These are phyloP conservation scores for Artibeus jamaicensis DNA, from an alignment of 2,797 vertebrate species.

Conservation along the genomic window DNA sequence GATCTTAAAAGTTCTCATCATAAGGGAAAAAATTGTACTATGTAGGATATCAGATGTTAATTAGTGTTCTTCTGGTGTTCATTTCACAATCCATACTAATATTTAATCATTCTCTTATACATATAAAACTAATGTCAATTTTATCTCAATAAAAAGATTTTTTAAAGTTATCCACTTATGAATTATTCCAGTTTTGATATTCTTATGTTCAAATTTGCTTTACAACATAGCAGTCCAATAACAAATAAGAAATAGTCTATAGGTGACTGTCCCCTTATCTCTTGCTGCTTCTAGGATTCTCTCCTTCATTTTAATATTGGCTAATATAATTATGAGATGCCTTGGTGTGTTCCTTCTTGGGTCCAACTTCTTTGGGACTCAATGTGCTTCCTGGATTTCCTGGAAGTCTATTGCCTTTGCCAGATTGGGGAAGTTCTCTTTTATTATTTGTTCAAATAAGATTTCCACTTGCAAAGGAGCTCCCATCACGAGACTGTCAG, in stretches of 20 bases:
- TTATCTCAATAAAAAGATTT: neutral
- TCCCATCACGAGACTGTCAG: too few relatives aligned
- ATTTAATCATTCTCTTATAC: neutral
- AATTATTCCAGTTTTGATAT: neutral
- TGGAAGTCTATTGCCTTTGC: too few relatives aligned
- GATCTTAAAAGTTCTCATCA: neutral
- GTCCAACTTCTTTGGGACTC: too few relatives aligned
- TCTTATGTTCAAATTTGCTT: neutral
- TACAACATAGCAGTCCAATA: neutral
- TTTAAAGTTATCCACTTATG: neutral
- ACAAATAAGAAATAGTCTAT: neutral
- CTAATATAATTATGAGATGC: too few relatives aligned
- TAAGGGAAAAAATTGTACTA: neutral
- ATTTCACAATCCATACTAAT: neutral
- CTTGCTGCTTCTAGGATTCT: too few relatives aligned
- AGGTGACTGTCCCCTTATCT: too few relatives aligned
- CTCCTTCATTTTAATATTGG: too few relatives aligned
- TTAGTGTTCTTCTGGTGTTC: neutral
- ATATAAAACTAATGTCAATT: neutral
- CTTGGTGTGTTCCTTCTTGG: too few relatives aligned
- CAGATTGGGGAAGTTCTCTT: too few relatives aligned
- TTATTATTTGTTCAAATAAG: too few relatives aligned
- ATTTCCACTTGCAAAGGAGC: too few relatives aligned
- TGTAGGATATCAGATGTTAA: neutral
- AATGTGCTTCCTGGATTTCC: too few relatives aligned